These are phyloP conservation scores for Platyscapa corneri DNA, from an alignment of 1,140 invertebrate genomes.

Conservation along the genomic window DNA sequence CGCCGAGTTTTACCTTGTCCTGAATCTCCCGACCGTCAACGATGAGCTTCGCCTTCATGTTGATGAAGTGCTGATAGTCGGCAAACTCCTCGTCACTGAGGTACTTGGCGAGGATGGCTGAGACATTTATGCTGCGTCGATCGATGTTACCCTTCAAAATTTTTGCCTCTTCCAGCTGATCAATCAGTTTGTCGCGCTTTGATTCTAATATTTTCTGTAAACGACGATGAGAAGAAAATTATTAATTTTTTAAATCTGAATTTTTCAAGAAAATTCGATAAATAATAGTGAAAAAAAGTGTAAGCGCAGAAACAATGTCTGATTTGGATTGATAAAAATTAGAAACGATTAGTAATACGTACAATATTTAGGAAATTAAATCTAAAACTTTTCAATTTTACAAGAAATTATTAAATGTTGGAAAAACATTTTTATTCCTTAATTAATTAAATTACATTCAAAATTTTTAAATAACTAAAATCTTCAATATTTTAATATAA, in stretches of 20 bases:
- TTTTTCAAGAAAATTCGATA: not conserved
- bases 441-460: too few relatives aligned
- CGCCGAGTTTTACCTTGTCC: constrained; percentile 90
- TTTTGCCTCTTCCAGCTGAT: constrained; percentile 90
- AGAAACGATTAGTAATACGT: too few relatives aligned
- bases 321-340: too few relatives aligned
- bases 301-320: too few relatives aligned
- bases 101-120: constrained; percentile 84
- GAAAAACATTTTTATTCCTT: too few relatives aligned
- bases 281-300: not conserved
- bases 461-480: too few relatives aligned
- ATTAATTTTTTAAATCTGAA: not conserved
- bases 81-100: constrained; percentile 84
- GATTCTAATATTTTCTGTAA: constrained; percentile 84
- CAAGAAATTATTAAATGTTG: too few relatives aligned
- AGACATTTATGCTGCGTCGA: constrained; percentile 84
- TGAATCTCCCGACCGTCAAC: constrained; percentile 89
- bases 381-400: too few relatives aligned
- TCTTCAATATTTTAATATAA: too few relatives aligned
- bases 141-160: constrained; percentile 89
- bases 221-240: not conserved
- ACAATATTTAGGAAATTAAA: too few relatives aligned
- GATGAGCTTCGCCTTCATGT: constrained; percentile 93
- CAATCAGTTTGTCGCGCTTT: constrained; percentile 85
- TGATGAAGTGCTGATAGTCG: constrained; percentile 91